Conservation (phyloP, 2,113 vertebrate species). For the Enhydra lutris region DNA sequence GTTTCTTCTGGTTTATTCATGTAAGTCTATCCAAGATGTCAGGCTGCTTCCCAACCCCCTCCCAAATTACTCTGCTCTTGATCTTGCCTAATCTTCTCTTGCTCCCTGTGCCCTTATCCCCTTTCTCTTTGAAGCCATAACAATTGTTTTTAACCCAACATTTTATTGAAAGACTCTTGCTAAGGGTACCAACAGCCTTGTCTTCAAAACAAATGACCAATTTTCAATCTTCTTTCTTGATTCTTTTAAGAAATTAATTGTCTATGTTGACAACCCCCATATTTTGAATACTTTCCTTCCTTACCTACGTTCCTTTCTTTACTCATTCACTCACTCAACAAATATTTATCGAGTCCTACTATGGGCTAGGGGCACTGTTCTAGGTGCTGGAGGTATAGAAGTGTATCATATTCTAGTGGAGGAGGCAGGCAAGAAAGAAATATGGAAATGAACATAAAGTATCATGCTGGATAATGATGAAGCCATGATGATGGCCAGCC, state of each 20-base stretch:
- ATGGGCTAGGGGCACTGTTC: not conserved
- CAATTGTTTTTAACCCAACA: conserved; percentile 29
- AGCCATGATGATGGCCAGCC: not conserved
- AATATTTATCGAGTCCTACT: not conserved
- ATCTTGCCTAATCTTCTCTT: not conserved
- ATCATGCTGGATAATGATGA: not conserved
- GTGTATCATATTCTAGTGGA: not conserved
- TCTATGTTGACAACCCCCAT: not conserved
- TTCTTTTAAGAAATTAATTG: conserved; percentile 8
- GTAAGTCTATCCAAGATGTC: not conserved
- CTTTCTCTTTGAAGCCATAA: conserved; percentile 8
- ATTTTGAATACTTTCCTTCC: not conserved
- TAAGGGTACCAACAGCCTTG: conserved; percentile 51
- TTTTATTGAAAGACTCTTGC: conserved; percentile 61
- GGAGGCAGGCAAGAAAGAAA: not conserved
- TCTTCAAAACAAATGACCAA: conserved; percentile 59
- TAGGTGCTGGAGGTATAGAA: not conserved
- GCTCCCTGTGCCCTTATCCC: not conserved
- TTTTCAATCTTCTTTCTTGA: conserved; percentile 47
- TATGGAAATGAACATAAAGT: not conserved
- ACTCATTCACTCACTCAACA: not conserved
- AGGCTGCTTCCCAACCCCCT: not conserved
- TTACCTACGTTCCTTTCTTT: not conserved
- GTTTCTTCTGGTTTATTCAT: not conserved
- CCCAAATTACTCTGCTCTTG: not conserved